Evolutionary conservation across 2,888 invertebrate species (phyloP).

Genomic region (Trichogramma evanescens): DNA sequence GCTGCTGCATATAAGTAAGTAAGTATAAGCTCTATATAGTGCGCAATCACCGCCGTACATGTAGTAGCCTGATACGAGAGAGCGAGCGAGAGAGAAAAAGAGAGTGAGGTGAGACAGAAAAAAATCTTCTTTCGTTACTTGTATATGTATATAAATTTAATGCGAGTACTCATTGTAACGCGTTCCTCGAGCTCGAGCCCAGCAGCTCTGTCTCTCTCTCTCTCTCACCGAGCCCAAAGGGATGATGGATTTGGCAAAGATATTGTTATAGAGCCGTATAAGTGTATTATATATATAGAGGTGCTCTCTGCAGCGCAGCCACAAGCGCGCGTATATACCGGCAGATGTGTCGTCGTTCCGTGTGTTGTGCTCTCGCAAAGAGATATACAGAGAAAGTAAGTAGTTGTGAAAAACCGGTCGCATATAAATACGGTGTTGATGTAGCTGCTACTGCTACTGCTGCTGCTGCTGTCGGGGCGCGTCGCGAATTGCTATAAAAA

Average conservation of each 20-base stretch:
- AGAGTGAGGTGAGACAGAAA: too few relatives aligned
- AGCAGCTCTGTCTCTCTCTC: neutral
- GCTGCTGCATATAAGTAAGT: too few relatives aligned
- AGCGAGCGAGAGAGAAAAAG: too few relatives aligned
- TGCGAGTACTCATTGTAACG: neutral
- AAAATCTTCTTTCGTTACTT: too few relatives aligned
- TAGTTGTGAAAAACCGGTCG: constrained; percentile 46
- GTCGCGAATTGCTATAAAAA: constrained; percentile 48
- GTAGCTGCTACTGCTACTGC: constrained; percentile 34
- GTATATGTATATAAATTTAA: neutral
- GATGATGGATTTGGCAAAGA: constrained; percentile 18
- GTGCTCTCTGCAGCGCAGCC: neutral
- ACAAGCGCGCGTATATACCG: constrained; percentile 22
- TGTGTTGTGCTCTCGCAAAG: too few relatives aligned
- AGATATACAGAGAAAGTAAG: constrained; percentile 27
- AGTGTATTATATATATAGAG: neutral
- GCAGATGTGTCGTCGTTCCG: constrained; percentile 37
- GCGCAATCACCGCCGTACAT: too few relatives aligned
- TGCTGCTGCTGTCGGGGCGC: constrained; percentile 7
- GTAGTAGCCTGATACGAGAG: too few relatives aligned
- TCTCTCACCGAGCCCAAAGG: constrained; percentile 6
- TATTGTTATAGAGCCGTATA: neutral
- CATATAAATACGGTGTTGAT: constrained; percentile 34
- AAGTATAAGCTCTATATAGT: too few relatives aligned
- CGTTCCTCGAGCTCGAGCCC: neutral